phyloP scores from a whole-genome alignment of 2,113 vertebrate genomes.

The Heterocephalus glaber region DNA sequence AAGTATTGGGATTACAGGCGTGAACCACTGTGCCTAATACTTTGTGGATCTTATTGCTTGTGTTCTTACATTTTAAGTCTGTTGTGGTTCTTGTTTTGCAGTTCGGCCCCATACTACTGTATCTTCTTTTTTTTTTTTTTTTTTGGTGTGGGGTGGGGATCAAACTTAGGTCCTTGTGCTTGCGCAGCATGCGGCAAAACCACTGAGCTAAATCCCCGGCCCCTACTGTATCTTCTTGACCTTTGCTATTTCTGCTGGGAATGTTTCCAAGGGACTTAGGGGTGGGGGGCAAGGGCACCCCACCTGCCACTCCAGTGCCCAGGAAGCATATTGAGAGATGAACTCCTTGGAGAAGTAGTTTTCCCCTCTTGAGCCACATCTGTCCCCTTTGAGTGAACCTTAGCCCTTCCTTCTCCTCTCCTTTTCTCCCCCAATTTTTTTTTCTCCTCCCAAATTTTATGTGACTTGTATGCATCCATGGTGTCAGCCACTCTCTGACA shows the following conservation, averaged over 20 bases:
- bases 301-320: neutral
- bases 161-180: too few relatives aligned
- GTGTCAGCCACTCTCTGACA: neutral
- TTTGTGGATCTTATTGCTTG: neutral
- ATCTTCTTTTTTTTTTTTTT: too few relatives aligned
- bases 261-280: neutral
- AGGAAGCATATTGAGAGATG: neutral
- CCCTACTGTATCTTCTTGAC: neutral
- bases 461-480: neutral
- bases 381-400: neutral
- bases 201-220: too few relatives aligned
- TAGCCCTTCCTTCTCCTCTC: neutral
- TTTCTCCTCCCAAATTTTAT: neutral
- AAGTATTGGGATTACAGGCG: neutral
- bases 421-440: neutral
- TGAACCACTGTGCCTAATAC: neutral
- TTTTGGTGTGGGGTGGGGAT: too few relatives aligned
- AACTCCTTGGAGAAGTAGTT: neutral
- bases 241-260: neutral
- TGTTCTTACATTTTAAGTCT: neutral
- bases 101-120: neutral
- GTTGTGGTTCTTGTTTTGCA: neutral
- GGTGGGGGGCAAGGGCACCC: neutral
- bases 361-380: neutral
- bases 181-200: too few relatives aligned